Evolutionary conservation across 1,140 invertebrate genomes (phyloP), one percentile per base, ranked within the genome.

Genomic region (Heliconius melpomene): DNA sequence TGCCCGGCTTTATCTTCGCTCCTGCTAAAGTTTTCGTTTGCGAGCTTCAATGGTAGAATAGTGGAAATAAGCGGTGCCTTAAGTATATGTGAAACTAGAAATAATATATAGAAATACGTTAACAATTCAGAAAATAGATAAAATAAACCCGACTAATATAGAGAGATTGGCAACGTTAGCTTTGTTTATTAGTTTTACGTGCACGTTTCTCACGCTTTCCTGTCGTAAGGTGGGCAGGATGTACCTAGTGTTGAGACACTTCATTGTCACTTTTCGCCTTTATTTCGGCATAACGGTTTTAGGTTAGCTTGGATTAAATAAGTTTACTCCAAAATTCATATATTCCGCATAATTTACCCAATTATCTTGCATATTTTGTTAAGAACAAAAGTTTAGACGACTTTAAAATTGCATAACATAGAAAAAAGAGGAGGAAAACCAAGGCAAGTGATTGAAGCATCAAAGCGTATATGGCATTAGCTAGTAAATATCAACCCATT

Each of bases 1-100:
- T 84, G 81, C 87, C 83, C 84, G 82, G 83, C 89, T 88, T 92
- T 92, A 93, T 93, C 90, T 92, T 80, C 80, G 82, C 87, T 87
- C 85, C 87, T 90, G 84, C 76, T 86, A 54, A 91, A 92, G 89
- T 92, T 91, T 88, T 87, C 87, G 71, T 72, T 80, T 77, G 75
- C 75, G 73, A 26, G 75, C 54, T 74, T 80, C 74, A 77, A 80
- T 77, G 54, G 54, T 36, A 46, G 70, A 70, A 77, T 72, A 20
- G 71, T 72, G 36, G 71, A 72, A 38, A 72, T n/a, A 40, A 72
- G n/a, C 71, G 71, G 71, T 72, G 60, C 60, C 29, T 66, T 66
- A 16, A 29, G 11, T 29, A 29, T 29, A 29, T 66, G 60, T 66
- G 60, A 66, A 66, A 29, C 60, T 29, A 66, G 26, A 29, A 66